Percentiles rank a stretch among this genome's conserved stretches.
phyloP scores from a whole-genome alignment of 1,140 invertebrate species.

The Nylanderia fulva region DNA sequence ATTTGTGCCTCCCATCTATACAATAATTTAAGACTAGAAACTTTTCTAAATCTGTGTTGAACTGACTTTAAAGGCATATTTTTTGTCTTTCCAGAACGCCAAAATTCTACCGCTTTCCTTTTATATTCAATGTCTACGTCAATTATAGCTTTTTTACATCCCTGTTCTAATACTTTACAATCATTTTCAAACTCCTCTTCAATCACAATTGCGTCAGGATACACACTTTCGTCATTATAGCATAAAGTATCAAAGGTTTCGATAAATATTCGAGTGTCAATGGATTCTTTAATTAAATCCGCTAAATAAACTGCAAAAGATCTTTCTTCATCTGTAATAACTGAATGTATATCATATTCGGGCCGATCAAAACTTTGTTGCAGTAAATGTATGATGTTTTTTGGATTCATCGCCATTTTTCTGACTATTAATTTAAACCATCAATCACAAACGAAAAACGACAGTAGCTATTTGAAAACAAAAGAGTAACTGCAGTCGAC shows the following conservation, averaged over 20 bases:
- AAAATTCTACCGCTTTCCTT: too few relatives aligned
- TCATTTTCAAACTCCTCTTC: not conserved
- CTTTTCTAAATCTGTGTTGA: too few relatives aligned
- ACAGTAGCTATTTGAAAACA: not conserved
- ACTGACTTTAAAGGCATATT: too few relatives aligned
- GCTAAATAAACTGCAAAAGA: not conserved
- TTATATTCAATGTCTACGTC: too few relatives aligned
- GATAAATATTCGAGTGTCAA: not conserved
- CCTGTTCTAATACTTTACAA: too few relatives aligned
- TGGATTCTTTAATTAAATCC: not conserved
- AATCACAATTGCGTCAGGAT: not conserved
- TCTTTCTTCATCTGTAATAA: not conserved
- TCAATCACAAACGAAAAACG: not conserved
- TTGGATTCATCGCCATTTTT: not conserved
- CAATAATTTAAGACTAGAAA: too few relatives aligned
- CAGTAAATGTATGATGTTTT: not conserved
- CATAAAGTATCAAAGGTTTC: not conserved
- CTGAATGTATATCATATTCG: not conserved
- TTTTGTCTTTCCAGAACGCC: too few relatives aligned
- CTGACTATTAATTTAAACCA: too few relatives aligned
- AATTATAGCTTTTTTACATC: too few relatives aligned
- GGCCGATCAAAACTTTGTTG: not conserved
- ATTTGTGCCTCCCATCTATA: too few relatives aligned
- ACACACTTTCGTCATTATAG: not conserved
- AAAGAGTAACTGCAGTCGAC: not conserved